A percentile compares a stretch with the other conserved stretches of the same genome.
phyloP scores from a whole-genome alignment of 1,140 invertebrate genomes.

The Leguminivora glycinivorella region DNA sequence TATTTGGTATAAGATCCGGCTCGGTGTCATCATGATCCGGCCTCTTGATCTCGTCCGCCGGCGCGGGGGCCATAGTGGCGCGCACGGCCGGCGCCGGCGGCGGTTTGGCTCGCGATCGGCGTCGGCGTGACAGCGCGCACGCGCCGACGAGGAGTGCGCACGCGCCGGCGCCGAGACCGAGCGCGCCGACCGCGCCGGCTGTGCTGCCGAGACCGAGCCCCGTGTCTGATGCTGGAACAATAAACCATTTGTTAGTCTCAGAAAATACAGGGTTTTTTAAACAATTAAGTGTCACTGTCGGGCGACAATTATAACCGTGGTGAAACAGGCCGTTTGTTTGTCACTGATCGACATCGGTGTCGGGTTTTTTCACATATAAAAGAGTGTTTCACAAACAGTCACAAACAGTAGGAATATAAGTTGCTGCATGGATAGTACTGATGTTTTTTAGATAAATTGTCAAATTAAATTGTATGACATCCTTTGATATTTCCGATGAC shows the following conservation, averaged over 20 bases:
- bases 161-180: constrained; percentile 54
- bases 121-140: constrained; percentile 49
- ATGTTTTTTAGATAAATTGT: no score
- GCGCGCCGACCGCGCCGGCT: constrained; percentile 47
- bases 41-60: constrained; percentile 39
- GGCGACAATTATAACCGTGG: no score
- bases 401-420: no score
- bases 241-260: no score
- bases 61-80: constrained; percentile 27
- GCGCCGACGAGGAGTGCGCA: constrained; percentile 51
- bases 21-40: constrained; percentile 62
- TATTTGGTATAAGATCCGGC: constrained; percentile 58
- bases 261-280: no score
- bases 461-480: neutral
- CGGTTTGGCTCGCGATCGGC: constrained; percentile 48
- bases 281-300: no score
- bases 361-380: no score
- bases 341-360: no score
- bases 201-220: constrained; percentile 52
- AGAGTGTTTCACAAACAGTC: no score
- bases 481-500: neutral
- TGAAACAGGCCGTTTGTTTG: no score
- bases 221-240: constrained; percentile 51
- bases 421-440: no score
- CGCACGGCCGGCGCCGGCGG: constrained; percentile 40